Conservation (phyloP, 2,113 vertebrate species). For the Halcyon senegalensis region DNA sequence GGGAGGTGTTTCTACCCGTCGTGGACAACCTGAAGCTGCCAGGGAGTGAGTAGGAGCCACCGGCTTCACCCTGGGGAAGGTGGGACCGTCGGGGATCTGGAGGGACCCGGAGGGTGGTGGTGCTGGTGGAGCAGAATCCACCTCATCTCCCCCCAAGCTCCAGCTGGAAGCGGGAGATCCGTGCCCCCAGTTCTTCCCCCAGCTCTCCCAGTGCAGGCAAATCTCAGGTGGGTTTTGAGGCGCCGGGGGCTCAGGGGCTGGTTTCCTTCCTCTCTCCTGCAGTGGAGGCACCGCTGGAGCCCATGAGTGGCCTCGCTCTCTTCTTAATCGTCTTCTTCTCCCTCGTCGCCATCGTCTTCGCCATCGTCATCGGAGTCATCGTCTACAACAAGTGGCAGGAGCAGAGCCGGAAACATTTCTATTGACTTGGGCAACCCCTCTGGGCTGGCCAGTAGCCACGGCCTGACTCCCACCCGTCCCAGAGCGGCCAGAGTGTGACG, state of each 20-base stretch:
- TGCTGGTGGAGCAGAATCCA: accelerated
- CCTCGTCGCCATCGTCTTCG: conserved; percentile 89
- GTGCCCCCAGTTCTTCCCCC: too few species aligned
- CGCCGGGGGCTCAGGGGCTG: neutral
- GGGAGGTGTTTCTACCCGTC: conserved; percentile 87
- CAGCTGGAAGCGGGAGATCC: accelerated
- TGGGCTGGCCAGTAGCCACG: accelerated
- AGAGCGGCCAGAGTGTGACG: neutral
- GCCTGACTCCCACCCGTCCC: neutral
- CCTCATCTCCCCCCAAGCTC: neutral
- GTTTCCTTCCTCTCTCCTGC: neutral
- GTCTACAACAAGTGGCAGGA: conserved; percentile 94
- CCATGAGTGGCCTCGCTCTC: conserved; percentile 86
- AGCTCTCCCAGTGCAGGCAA: too few species aligned
- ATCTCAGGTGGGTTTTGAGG: neutral
- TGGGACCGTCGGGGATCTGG: accelerated
- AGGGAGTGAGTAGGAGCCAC: conserved; percentile 64
- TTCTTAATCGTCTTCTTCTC: conserved; percentile 93
- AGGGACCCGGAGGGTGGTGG: accelerated
- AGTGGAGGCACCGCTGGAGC: conserved; percentile 76
- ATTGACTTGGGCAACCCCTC: conserved; percentile 71
- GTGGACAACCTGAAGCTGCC: conserved; percentile 92
- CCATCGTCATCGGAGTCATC: conserved; percentile 87
- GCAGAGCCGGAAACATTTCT: conserved; percentile 93
- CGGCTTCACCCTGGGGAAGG: accelerated